Conservation (phyloP, 2,888 invertebrate genomes). For the Melikaiella ostensackeni region DNA sequence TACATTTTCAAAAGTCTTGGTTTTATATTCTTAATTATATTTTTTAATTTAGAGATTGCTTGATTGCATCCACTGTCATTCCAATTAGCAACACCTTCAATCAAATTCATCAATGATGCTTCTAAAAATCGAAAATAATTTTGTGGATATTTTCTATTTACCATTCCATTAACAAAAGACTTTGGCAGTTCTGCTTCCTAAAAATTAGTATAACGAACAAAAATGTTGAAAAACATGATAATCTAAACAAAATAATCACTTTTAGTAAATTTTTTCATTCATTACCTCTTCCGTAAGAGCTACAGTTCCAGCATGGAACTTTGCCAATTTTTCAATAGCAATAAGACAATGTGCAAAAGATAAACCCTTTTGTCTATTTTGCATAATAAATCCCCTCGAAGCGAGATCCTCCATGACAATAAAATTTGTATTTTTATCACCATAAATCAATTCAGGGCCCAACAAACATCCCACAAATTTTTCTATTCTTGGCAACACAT, state of each 20-base stretch:
- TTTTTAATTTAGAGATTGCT: conserved; percentile 50
- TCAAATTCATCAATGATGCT: neutral
- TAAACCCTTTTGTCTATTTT: conserved; percentile 59
- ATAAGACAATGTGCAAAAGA: conserved; percentile 52
- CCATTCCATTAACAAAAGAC: conserved; percentile 55
- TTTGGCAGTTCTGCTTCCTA: conserved; percentile 55
- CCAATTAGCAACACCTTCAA: conserved; percentile 51
- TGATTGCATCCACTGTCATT: conserved; percentile 43
- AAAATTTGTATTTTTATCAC: conserved; percentile 23
- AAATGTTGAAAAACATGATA: neutral
- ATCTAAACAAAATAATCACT: neutral
- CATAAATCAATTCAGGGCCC: neutral
- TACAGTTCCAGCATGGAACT: conserved; percentile 62
- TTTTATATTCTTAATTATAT: conserved; percentile 40
- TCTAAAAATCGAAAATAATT: conserved; percentile 46
- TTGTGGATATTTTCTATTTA: conserved; percentile 48
- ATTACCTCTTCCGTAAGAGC: conserved; percentile 58
- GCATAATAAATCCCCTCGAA: conserved; percentile 51
- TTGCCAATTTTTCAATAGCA: conserved; percentile 57
- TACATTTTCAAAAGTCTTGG: conserved; percentile 39
- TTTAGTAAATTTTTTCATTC: no score
- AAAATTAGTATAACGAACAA: neutral
- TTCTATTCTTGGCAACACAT: conserved; percentile 11
- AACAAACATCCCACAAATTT: conserved; percentile 13
- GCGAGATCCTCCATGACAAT: conserved; percentile 60